These are phyloP conservation scores for Metacarcinus magister DNA, from an alignment of 2,888 invertebrate species.

Conservation along the genomic window DNA sequence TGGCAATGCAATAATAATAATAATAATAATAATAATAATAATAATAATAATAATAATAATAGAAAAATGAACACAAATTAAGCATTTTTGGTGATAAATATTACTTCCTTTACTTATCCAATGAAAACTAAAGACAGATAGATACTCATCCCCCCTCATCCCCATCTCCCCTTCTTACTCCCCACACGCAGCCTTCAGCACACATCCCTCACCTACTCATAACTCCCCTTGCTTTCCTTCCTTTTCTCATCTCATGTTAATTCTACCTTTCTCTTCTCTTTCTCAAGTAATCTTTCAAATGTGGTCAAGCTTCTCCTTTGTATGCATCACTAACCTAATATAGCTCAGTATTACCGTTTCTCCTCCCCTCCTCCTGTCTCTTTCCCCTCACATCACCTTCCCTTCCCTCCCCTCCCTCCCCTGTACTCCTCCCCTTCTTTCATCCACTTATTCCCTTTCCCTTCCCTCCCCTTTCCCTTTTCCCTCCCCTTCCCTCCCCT, in stretches of 20 bases:
- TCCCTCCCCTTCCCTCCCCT: too few relatives aligned
- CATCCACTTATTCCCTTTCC: too few relatives aligned
- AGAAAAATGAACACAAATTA: neutral
- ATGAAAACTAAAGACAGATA: too few relatives aligned
- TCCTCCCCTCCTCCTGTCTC: neutral
- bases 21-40: neutral
- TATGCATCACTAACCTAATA: constrained; percentile 31
- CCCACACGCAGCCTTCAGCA: neutral
- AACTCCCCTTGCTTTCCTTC: neutral
- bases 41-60: neutral
- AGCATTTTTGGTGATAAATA: neutral
- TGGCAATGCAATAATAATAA: neutral
- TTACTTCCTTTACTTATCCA: too few relatives aligned
- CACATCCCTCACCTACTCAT: neutral
- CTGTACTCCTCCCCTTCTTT: too few relatives aligned
- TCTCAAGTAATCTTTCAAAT: neutral
- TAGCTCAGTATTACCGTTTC: neutral
- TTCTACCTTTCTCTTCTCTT: neutral
- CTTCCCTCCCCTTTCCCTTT: too few relatives aligned
- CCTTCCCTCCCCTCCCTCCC: neutral
- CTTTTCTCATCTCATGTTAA: neutral
- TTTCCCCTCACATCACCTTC: neutral
- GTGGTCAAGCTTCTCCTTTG: neutral
- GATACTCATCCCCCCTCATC: neutral
- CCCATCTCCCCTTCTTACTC: neutral